Percentiles rank a stretch among this genome's conserved stretches.
Conservation (phyloP, 2,797 vertebrate genomes). For the Ptychobarbus kaznakovi region DNA sequence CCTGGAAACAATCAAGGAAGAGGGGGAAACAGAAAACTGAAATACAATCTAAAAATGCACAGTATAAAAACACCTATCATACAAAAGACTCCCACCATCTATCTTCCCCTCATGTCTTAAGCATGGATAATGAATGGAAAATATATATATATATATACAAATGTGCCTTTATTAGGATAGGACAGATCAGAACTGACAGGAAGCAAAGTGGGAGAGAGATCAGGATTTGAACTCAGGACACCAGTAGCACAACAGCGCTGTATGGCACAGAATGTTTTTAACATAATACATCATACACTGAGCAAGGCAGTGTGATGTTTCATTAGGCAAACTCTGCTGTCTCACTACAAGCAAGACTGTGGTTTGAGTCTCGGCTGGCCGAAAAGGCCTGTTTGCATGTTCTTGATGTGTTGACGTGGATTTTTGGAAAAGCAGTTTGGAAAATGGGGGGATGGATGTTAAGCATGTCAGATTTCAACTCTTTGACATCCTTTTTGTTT, state of each 20-base stretch:
- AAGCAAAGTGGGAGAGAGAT: neutral
- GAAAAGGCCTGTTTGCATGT: neutral
- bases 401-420: neutral
- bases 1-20: neutral
- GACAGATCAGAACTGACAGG: neutral
- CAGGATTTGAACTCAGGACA: neutral
- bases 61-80: neutral
- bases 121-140: neutral
- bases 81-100: neutral
- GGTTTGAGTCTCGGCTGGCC: neutral
- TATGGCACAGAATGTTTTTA: neutral
- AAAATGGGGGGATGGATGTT: slow-evolving; percentile 13
- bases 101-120: neutral
- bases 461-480: slow-evolving; percentile 6
- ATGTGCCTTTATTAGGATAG: no score
- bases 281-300: neutral
- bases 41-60: neutral
- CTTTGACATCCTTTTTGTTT: slow-evolving; percentile 9
- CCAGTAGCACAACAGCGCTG: neutral
- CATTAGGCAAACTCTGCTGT: neutral
- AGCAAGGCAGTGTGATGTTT: neutral
- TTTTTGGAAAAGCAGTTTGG: neutral
- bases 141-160: no score
- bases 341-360: neutral
- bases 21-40: neutral